Conservation (phyloP, 2,888 invertebrate species). For the Himalopsyche tibetana region DNA sequence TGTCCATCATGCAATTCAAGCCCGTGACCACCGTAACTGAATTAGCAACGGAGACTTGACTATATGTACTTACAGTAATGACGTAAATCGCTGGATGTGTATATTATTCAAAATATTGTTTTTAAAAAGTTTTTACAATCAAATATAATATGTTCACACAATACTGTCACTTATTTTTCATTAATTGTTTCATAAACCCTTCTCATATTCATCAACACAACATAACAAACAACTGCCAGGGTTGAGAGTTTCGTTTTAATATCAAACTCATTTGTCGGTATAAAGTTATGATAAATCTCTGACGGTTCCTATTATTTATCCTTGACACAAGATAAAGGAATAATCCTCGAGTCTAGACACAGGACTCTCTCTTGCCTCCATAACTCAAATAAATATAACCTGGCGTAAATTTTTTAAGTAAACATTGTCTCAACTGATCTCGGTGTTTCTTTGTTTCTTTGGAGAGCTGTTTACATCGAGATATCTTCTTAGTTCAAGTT, state of each 20-base stretch:
- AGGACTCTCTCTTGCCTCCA: neutral
- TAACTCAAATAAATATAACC: conserved; percentile 11
- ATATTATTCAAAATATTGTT: too few species aligned
- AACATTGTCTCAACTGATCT: conserved; percentile 8
- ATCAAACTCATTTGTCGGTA: conserved; percentile 14
- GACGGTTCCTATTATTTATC: conserved; percentile 13
- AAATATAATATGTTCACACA: too few species aligned
- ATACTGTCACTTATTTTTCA: too few species aligned
- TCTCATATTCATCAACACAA: neutral
- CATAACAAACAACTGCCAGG: neutral
- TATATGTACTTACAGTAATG: too few species aligned
- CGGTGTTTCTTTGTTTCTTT: neutral
- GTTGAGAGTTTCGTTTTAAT: neutral
- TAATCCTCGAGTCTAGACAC: neutral
- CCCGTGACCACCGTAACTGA: too few species aligned
- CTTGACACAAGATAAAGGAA: conserved; percentile 26
- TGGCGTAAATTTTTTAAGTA: neutral
- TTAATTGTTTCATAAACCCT: neutral
- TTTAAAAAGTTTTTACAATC: too few species aligned
- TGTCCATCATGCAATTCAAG: too few species aligned
- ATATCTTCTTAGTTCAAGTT: neutral
- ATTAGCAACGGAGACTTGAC: too few species aligned
- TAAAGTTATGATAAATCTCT: conserved; percentile 20
- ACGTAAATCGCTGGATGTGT: too few species aligned
- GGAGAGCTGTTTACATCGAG: neutral